Evolutionary conservation across 2,113 vertebrate genomes (phyloP), one percentile per base, ranked within the genome.

Genomic region (Lanius collurio): DNA sequence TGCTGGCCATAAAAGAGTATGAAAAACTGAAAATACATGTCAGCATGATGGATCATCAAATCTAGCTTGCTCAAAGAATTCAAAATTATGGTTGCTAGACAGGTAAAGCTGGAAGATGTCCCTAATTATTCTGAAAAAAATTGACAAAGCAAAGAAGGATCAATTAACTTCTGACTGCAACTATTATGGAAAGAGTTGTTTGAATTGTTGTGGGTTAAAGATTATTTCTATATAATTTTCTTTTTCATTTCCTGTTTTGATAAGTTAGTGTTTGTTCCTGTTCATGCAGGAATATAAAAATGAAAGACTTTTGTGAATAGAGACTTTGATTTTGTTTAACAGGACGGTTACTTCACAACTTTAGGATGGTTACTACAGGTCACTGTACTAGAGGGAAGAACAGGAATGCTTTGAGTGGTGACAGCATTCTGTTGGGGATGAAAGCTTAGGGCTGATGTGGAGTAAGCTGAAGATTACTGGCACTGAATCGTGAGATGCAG

Each of bases 381-480:
- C 33, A 18, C 23, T 92, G 65, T 64, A 53, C 17, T 50, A n/a
- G 49, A 49, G 11, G 20, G 20, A 78, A 89, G 22, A 87, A 19
- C 12, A 79, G 22, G 4, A 90, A 76, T 60, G 18, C 2, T 57
- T 84, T 79, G 60, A 8, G 2, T n/a, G 19, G 19, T 41, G 28
- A 21, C 2, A 10, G 3, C 4, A 4, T 60, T 79, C 28, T 65
- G 23, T 37, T 1, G 0, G 26, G 27, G 12, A 8, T 39, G 24
- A 53, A 91, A 76, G 13, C 10, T 60, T 41, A 50, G 24, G 19
- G 6, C 17, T 53, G 10, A 28, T 13, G 15, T 37, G 18, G 17
- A 79, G 6, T 46, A 44, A 76, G 15, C 24, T 82, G 44, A 75
- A 76, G 27, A 42, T 70, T 68, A 37, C 5, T 19, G 60, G 21